Conservation (phyloP, 2,113 vertebrate species). For the Porphyrio hochstetteri region DNA sequence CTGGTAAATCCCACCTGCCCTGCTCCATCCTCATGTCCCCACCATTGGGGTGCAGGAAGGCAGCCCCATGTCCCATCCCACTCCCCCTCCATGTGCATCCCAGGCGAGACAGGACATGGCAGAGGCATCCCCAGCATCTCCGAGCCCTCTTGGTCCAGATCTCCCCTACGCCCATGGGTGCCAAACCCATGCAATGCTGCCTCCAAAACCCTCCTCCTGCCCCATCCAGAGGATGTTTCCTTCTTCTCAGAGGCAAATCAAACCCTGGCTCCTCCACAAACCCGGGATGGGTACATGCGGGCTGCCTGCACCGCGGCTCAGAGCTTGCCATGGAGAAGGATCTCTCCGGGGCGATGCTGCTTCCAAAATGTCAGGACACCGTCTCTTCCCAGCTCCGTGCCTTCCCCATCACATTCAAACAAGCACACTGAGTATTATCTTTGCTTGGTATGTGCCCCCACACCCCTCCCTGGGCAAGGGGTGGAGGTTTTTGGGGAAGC, state of each 20-base stretch:
- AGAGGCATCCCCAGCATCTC: background rate
- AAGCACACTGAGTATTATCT: background rate
- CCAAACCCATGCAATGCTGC: background rate
- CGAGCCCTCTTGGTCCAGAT: background rate
- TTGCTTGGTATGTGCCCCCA: accelerated
- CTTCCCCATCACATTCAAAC: background rate
- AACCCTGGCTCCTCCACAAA: background rate
- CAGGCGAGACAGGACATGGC: accelerated
- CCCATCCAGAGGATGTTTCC: background rate
- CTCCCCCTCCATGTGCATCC: too few species aligned
- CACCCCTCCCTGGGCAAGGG: background rate
- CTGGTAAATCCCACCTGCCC: background rate
- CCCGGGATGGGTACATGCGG: accelerated
- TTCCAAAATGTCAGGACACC: background rate
- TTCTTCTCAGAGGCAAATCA: background rate
- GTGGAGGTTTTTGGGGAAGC: background rate
- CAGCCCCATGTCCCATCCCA: background rate
- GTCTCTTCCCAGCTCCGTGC: background rate
- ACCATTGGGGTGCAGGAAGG: too few species aligned
- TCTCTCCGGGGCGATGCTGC: background rate
- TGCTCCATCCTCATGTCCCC: background rate
- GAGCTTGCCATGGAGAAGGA: background rate
- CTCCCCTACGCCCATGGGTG: background rate
- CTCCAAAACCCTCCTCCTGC: background rate
- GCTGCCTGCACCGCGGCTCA: background rate